Conservation (phyloP, 2,888 invertebrate genomes). For the Phymatocera aterrima region DNA sequence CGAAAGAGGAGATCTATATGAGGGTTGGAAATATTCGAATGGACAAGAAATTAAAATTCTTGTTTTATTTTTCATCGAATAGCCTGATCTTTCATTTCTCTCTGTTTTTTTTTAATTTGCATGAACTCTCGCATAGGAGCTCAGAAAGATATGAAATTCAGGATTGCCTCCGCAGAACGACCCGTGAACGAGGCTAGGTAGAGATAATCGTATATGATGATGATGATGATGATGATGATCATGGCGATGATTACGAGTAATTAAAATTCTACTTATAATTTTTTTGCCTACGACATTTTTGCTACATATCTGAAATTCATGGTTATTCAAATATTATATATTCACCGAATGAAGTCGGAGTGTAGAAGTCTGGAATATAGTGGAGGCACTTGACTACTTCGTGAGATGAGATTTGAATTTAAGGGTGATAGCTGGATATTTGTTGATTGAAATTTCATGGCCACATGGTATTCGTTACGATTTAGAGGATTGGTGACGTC, state of each 20-base stretch:
- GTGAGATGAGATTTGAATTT: too few relatives aligned
- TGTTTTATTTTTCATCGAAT: background rate
- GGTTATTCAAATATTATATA: background rate
- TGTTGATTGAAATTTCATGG: too few relatives aligned
- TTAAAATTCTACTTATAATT: constrained; percentile 18
- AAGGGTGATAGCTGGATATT: too few relatives aligned
- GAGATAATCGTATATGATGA: background rate
- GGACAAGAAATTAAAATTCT: background rate
- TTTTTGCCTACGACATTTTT: background rate
- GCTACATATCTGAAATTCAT: background rate
- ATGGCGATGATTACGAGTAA: background rate
- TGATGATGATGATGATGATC: background rate
- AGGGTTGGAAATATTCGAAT: background rate
- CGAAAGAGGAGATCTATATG: background rate
- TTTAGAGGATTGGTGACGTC: too few relatives aligned
- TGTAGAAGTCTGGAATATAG: too few relatives aligned
- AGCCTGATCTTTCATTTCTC: background rate
- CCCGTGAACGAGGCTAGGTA: too few relatives aligned
- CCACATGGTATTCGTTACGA: too few relatives aligned
- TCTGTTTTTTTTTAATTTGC: background rate
- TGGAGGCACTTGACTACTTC: too few relatives aligned
- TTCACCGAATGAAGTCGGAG: too few relatives aligned
- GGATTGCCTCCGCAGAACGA: too few relatives aligned
- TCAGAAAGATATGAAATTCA: too few relatives aligned
- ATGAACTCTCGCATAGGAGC: too few relatives aligned